Conservation (phyloP, 1,140 invertebrate species). For the Medauroidea extradentata region DNA sequence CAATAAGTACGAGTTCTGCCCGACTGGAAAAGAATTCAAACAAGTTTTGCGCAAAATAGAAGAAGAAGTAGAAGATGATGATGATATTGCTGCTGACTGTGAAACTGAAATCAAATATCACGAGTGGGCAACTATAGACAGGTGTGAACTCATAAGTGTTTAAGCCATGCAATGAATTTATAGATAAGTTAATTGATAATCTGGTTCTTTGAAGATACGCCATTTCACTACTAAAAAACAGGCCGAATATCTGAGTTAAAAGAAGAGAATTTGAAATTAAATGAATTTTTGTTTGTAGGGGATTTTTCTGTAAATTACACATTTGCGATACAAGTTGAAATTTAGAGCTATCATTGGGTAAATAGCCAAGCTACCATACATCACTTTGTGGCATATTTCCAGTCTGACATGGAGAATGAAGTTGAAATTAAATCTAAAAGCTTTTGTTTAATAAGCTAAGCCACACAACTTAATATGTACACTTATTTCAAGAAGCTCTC, state of each 20-base stretch:
- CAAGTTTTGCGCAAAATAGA: too few species aligned
- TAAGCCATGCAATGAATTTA: too few species aligned
- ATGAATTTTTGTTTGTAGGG: constrained; percentile 14
- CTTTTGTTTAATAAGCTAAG: constrained; percentile 16
- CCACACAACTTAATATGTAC: constrained; percentile 14
- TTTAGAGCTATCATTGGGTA: constrained; percentile 26
- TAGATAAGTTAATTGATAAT: too few species aligned
- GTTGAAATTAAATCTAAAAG: constrained; percentile 3
- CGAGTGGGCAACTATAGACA: too few species aligned
- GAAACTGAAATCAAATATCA: too few species aligned
- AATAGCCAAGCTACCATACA: constrained; percentile 27
- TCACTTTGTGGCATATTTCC: constrained; percentile 23
- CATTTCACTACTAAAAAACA: too few species aligned
- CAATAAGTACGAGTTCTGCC: too few species aligned
- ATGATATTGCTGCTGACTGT: too few species aligned
- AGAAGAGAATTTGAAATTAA: neutral
- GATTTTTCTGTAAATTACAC: constrained; percentile 31
- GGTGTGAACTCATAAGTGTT: too few species aligned
- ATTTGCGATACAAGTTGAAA: constrained; percentile 26
- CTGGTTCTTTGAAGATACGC: too few species aligned
- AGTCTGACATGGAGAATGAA: neutral
- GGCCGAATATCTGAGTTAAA: neutral
- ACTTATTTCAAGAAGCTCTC: constrained; percentile 16
- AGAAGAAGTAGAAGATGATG: too few species aligned
- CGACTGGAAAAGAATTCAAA: too few species aligned